Conservation (phyloP, 2,797 vertebrate genomes). For the Argyrosomus regius region DNA sequence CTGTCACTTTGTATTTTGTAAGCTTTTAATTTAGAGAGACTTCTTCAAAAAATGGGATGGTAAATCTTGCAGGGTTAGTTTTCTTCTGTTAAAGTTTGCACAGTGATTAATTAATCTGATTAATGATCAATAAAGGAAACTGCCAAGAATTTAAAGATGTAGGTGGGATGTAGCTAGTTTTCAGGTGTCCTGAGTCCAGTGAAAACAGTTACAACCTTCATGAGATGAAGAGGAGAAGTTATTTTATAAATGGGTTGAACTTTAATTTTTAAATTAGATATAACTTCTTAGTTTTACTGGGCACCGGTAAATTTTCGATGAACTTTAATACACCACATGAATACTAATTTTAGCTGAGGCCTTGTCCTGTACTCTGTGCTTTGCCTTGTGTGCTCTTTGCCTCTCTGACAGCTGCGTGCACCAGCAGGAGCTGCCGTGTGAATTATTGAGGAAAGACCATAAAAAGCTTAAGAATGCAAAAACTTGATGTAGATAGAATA, state of each 20-base stretch:
- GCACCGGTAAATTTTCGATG: conserved; percentile 15
- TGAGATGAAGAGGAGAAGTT: not conserved
- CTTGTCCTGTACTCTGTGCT: conserved; percentile 40
- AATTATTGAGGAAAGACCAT: conserved; percentile 64
- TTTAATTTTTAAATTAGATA: conserved; percentile 10
- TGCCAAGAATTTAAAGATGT: not conserved
- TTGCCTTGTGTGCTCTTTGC: conserved; percentile 40
- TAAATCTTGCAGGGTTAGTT: not conserved
- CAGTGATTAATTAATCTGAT: not conserved
- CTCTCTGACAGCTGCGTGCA: conserved; percentile 55
- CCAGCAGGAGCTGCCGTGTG: conserved; percentile 46
- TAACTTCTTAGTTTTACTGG: conserved; percentile 15
- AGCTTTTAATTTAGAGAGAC: not conserved
- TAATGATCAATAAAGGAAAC: not conserved
- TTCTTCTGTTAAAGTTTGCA: not conserved
- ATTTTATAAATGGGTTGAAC: conserved; percentile 9
- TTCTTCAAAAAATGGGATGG: not conserved
- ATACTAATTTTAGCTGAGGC: conserved; percentile 51
- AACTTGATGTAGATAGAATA: conserved; percentile 11
- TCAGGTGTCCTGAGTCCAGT: not conserved
- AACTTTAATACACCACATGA: conserved; percentile 26
- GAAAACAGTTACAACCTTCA: not conserved
- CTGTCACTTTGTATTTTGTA: not conserved
- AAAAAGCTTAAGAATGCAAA: conserved; percentile 35
- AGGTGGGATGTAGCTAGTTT: not conserved